These are phyloP conservation scores for Fregetta grallaria DNA, from an alignment of 2,113 vertebrate genomes.

Conservation along the genomic window DNA sequence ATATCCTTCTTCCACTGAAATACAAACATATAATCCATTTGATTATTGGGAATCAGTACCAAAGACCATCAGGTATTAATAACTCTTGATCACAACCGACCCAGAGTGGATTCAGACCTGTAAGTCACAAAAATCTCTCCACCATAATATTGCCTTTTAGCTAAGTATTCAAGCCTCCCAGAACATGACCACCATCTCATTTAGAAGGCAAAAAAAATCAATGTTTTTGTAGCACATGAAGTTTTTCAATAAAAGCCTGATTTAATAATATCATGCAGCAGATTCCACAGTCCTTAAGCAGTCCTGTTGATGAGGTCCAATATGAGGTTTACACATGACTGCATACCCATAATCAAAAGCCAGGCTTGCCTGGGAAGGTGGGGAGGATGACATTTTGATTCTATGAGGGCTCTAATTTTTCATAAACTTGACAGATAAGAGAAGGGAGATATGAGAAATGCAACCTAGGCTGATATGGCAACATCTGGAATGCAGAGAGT, in stretches of 20 bases:
- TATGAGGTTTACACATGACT: slow-evolving; percentile 63
- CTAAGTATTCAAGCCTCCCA: not conserved
- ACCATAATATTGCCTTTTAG: not conserved
- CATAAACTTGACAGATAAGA: slow-evolving; percentile 64
- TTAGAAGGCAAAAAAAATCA: not conserved
- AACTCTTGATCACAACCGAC: not conserved
- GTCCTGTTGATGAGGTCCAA: slow-evolving; percentile 8
- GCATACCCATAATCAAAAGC: slow-evolving; percentile 48
- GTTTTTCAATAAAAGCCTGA: slow-evolving; percentile 34
- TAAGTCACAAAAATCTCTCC: not conserved
- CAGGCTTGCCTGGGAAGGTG: slow-evolving; percentile 26
- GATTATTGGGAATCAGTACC: not conserved
- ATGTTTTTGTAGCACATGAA: slow-evolving; percentile 23
- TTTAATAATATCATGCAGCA: slow-evolving; percentile 18
- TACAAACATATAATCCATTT: not conserved
- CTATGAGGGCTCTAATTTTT: slow-evolving; percentile 65
- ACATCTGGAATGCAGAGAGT: slow-evolving; percentile 59
- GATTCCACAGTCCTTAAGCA: not conserved
- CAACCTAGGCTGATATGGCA: slow-evolving; percentile 19
- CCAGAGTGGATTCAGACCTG: not conserved
- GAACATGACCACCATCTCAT: not conserved
- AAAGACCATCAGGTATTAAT: not conserved
- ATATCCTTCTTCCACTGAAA: not conserved
- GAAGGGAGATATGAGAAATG: slow-evolving; percentile 60
- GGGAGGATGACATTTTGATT: slow-evolving; percentile 70